These are phyloP conservation scores for Cephus sareptanus DNA, from an alignment of 2,888 invertebrate genomes.

Conservation along the genomic window DNA sequence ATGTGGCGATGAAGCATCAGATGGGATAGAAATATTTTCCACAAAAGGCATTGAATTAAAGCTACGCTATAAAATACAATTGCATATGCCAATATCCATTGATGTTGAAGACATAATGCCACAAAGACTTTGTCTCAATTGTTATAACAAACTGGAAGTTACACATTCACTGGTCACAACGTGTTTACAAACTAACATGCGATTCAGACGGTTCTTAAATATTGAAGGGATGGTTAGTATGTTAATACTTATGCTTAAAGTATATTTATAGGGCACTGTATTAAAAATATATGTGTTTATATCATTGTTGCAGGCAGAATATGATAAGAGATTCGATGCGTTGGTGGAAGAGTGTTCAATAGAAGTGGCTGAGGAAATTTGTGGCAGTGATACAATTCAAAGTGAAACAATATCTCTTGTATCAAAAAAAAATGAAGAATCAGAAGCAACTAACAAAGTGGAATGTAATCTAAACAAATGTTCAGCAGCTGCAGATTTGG, in stretches of 20 bases:
- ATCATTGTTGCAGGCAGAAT: conserved; percentile 36
- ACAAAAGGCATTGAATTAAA: conserved; percentile 38
- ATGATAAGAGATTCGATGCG: conserved; percentile 38
- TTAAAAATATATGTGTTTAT: background rate
- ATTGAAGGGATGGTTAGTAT: conserved; percentile 38
- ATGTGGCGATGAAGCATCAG: conserved; percentile 38
- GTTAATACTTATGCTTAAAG: background rate
- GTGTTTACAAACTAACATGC: conserved; percentile 46
- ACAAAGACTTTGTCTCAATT: conserved; percentile 44
- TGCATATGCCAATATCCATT: conserved; percentile 49
- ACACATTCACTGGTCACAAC: conserved; percentile 41
- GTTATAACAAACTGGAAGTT: conserved; percentile 45
- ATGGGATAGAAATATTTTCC: conserved; percentile 47
- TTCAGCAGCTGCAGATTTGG: conserved; percentile 13
- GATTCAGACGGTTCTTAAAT: conserved; percentile 43
- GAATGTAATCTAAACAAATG: conserved; percentile 17
- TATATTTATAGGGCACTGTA: background rate
- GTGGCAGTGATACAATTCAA: conserved; percentile 17
- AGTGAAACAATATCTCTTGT: conserved; percentile 15
- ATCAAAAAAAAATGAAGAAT: conserved; percentile 20
- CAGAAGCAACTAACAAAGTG: conserved; percentile 10
- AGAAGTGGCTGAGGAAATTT: conserved; percentile 38
- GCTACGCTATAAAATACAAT: conserved; percentile 47
- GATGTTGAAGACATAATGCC: conserved; percentile 40
- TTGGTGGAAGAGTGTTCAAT: conserved; percentile 32